phyloP scores from a whole-genome alignment of 2,888 invertebrate species.

The Apamea epomidion region DNA sequence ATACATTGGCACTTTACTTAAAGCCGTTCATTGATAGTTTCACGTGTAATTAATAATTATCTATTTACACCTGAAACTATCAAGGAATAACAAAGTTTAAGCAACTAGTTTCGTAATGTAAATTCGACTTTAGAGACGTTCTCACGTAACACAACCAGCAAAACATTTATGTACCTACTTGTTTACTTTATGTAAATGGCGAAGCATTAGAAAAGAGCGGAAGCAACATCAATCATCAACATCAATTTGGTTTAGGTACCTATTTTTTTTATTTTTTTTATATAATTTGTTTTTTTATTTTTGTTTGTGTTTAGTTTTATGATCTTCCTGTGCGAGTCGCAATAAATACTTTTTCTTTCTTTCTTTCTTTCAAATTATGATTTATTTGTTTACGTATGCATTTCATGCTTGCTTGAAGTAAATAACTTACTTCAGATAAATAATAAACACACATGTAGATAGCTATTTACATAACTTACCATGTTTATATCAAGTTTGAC shows the following conservation, averaged over 20 bases:
- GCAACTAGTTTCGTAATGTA: no score
- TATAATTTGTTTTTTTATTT: no score
- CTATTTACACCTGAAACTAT: neutral
- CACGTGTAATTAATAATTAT: neutral
- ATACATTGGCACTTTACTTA: neutral
- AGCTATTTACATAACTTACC: neutral
- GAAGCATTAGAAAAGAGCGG: slow-evolving; percentile 26
- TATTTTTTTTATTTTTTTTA: no score
- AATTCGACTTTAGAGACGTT: neutral
- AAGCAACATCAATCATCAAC: slow-evolving; percentile 24
- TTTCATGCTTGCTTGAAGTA: slow-evolving; percentile 46
- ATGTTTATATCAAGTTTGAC: neutral
- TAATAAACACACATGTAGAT: slow-evolving; percentile 32
- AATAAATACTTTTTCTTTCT: no score
- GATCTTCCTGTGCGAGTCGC: no score
- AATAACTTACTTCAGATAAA: slow-evolving; percentile 48
- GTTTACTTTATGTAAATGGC: slow-evolving; percentile 48
- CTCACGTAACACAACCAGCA: slow-evolving; percentile 16
- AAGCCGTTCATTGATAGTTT: neutral
- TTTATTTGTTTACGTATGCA: slow-evolving; percentile 55
- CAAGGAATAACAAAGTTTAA: no score
- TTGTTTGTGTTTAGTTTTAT: no score
- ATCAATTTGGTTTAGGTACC: no score
- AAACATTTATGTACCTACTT: slow-evolving; percentile 17
- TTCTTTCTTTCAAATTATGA: no score